These are phyloP conservation scores for Brachionus koreanus DNA, from an alignment of 1,140 invertebrate species.

Conservation along the genomic window DNA sequence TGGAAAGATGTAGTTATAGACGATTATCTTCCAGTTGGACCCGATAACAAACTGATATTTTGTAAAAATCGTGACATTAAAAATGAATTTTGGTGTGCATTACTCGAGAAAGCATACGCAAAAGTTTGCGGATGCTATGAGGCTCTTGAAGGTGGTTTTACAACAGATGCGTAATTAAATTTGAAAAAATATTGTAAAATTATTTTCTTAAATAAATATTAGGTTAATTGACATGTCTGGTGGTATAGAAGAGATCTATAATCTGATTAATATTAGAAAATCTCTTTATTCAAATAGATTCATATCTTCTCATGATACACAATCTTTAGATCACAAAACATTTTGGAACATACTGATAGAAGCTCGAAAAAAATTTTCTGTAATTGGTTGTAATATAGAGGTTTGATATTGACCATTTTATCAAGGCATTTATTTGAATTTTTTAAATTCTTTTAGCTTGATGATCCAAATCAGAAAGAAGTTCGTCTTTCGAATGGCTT, in stretches of 20 bases:
- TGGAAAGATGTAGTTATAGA: constrained; percentile 61
- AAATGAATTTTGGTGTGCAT: constrained; percentile 61
- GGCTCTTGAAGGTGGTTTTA: constrained; percentile 53
- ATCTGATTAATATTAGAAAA: constrained; percentile 49
- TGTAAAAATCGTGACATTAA: constrained; percentile 28
- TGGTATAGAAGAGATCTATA: constrained; percentile 55
- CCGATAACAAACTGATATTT: constrained; percentile 35
- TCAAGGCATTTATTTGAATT: neutral
- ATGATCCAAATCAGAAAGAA: constrained; percentile 21
- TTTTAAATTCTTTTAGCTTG: neutral
- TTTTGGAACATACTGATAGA: constrained; percentile 39
- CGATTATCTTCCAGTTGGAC: constrained; percentile 57
- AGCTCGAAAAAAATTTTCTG: constrained; percentile 8
- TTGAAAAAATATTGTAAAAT: neutral
- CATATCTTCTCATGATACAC: neutral
- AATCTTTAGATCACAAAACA: neutral
- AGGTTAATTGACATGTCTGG: constrained; percentile 52
- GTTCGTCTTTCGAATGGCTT: neutral
- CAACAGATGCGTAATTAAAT: constrained; percentile 50
- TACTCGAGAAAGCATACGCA: constrained; percentile 62
- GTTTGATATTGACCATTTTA: neutral
- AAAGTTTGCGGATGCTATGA: constrained; percentile 58
- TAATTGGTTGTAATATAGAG: constrained; percentile 40
- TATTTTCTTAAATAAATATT: neutral
- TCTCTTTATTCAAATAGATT: neutral